Base-by-base conservation (phyloP, 64 coral and sea anemone species). In the Montipora capricornis region DNA sequence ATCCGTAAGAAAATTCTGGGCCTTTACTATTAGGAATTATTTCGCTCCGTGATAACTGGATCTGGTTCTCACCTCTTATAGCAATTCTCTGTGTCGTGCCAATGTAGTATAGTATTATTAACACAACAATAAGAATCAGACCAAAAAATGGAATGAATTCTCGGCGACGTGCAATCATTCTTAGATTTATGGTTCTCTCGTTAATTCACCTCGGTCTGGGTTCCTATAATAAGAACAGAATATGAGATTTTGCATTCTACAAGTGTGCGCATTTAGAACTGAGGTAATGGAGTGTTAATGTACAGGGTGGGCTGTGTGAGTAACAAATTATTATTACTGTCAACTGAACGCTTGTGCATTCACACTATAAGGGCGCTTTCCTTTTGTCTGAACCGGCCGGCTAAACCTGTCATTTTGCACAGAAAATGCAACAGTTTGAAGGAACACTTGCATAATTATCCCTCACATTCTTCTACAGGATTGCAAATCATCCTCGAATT, bases 71-170 rank as follows among this genome's bases (percentile, higher is more conserved):
- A 86, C 82, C 64, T 86, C 67, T 15, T 51, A 71, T 24, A n/a
- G 82, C 44, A 20, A 73, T 20, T n/a, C n/a, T 6, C 44, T 86
- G 82, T 16, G 82, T 86, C 50, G 64, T 86, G 49, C 82, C 82
- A 6, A 86, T 16, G 11, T 86, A 86, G 46, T 86, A 86, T 0
- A 44, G 16, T 4, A 86, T 9, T 50, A 86, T 70, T 20, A 16
- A 62, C 64, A 86, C 20, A 50, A 49, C 82, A 70, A 51, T 9
- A 7, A 86, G 44, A 71, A 71, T 22, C 62, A 86, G 37, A 44
- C 44, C 82, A 3, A 86, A 7, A 71, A 86, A 86, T 49, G 62
- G 82, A 22, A 86, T 5, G 47, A 86, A 70, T 49, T 86, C 82
- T 49, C 66, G 62, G 45, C 47, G 82, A 71, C 44, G 29, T 20